Evolutionary conservation across 2,113 vertebrate genomes (phyloP).

Genomic region (Pseudorasbora parva): DNA sequence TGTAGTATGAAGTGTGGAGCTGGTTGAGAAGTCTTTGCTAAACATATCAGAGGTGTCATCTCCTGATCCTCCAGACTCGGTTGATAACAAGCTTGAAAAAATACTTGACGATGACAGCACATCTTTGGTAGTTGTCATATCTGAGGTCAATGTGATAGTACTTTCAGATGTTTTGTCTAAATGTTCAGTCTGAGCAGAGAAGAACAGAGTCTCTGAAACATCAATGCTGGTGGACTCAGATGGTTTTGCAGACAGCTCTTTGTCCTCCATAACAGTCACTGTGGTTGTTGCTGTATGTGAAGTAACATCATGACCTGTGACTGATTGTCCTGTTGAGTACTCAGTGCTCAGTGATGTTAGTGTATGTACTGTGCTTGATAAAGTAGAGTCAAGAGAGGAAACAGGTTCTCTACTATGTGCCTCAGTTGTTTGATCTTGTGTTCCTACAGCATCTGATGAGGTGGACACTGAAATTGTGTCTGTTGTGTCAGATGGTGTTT

Average conservation of each 20-base stretch:
- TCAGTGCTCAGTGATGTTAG: not conserved
- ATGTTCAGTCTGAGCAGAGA: not conserved
- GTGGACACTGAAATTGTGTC: not conserved
- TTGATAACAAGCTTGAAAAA: not conserved
- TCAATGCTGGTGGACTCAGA: not conserved
- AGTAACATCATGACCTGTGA: not conserved
- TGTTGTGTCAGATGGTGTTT: not conserved
- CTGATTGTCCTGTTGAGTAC: not conserved
- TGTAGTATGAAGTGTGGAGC: not conserved
- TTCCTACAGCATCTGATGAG: not conserved
- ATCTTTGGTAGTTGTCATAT: not conserved
- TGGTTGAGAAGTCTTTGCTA: not conserved
- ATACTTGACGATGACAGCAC: not conserved
- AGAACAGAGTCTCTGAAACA: not conserved
- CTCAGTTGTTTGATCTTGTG: not conserved
- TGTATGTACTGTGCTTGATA: not conserved
- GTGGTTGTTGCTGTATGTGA: not conserved
- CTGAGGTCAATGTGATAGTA: not conserved
- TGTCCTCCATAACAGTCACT: not conserved
- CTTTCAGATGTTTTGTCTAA: slow-evolving; percentile 1
- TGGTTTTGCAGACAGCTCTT: not conserved
- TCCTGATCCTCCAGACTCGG: not conserved
- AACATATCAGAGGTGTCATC: not conserved
- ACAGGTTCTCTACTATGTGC: too few species aligned
- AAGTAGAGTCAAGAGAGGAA: not conserved